These are phyloP conservation scores for Tipula vernalis DNA, from an alignment of 2,888 invertebrate species.

Conservation along the genomic window DNA sequence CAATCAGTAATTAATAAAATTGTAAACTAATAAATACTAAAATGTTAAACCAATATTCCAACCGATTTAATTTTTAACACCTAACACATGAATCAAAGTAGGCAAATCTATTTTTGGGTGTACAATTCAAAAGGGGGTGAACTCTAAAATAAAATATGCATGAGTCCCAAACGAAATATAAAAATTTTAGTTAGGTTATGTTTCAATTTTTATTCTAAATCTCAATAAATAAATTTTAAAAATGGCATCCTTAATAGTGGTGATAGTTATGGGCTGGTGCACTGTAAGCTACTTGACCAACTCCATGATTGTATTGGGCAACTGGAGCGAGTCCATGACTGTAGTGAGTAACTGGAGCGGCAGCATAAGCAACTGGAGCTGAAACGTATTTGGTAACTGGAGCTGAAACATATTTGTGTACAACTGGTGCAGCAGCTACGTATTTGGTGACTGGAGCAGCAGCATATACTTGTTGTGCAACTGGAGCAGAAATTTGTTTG, in stretches of 20 bases:
- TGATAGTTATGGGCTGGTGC: background rate
- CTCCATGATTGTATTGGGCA: background rate
- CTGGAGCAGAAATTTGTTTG: slow-evolving; percentile 14
- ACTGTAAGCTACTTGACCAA: background rate
- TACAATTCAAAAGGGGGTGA: too few species aligned
- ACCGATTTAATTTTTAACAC: too few species aligned
- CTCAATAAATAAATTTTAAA: background rate
- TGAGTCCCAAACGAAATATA: too few species aligned
- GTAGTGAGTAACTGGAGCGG: background rate
- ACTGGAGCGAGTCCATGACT: background rate
- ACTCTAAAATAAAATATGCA: too few species aligned
- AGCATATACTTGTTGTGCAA: slow-evolving; percentile 15
- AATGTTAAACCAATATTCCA: too few species aligned
- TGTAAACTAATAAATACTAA: too few species aligned
- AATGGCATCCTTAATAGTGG: background rate
- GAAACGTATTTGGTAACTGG: background rate
- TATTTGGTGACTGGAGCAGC: slow-evolving; percentile 4
- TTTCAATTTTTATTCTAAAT: background rate
- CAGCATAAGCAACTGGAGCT: background rate
- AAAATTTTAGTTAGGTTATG: background rate
- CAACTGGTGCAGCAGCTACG: slow-evolving; percentile 14
- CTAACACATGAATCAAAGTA: too few species aligned
- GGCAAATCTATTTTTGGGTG: too few species aligned
- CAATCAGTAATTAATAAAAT: too few species aligned
- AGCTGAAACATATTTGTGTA: slow-evolving; percentile 15